Evolutionary conservation across 2,113 vertebrate genomes (phyloP).

Genomic region (Turdus rufiventris): DNA sequence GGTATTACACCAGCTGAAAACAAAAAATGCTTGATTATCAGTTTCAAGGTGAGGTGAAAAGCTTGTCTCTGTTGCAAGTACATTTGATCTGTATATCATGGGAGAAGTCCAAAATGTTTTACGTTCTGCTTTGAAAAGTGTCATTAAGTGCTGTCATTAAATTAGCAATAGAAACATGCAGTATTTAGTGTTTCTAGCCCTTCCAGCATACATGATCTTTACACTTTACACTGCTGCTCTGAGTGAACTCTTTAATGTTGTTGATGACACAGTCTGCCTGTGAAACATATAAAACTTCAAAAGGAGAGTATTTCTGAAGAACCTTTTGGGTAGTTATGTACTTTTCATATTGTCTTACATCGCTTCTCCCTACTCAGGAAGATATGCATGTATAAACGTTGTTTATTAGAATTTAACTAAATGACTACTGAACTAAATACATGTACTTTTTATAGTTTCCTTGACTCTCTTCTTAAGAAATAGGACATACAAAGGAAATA

Average conservation of each 20-base stretch:
- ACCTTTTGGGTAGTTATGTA: not conserved
- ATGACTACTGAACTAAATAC: not conserved
- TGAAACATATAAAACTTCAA: not conserved
- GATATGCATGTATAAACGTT: not conserved
- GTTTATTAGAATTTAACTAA: not conserved
- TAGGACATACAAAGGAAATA: not conserved
- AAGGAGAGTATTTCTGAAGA: not conserved
- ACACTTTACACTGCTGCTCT: not conserved
- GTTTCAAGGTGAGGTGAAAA: not conserved
- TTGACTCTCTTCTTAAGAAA: not conserved
- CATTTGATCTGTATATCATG: not conserved
- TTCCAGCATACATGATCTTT: accelerated
- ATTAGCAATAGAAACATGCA: not conserved
- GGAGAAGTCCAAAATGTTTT: not conserved
- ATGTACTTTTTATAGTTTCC: not conserved
- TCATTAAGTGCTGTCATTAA: not conserved
- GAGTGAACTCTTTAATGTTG: not conserved
- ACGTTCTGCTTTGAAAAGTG: not conserved
- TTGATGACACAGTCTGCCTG: not conserved
- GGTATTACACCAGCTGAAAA: not conserved
- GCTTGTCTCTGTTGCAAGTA: not conserved
- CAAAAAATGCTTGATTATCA: not conserved
- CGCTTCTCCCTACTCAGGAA: not conserved
- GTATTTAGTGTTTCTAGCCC: not conserved
- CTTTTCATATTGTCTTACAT: not conserved